Base-by-base conservation (phyloP, 2,113 vertebrate genomes). In the Oxyruncus cristatus region DNA sequence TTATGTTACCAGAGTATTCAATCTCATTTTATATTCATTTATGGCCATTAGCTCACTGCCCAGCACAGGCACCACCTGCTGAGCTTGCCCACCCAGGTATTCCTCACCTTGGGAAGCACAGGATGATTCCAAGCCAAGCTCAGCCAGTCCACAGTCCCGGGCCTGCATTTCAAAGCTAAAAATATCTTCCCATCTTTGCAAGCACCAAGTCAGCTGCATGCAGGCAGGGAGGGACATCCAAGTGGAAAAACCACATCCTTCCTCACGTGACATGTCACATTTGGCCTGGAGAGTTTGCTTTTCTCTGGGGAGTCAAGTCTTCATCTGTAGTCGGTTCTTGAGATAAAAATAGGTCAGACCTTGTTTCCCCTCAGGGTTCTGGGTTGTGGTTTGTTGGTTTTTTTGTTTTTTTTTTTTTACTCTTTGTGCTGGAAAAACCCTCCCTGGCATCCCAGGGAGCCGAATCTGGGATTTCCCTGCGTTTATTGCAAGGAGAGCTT, bases 321-420 rank as follows among this genome's bases (percentile, higher is more conserved):
- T 92, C 71, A 39, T 82, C 85, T 92, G n/a, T 2, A 85, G 44
- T 61, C 33, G 0, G 56, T 16, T 61, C 55, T 61, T 15, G 71
- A 88, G 46, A 62, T 7, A 85, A 79, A 96, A 93, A 89, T 90
- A 93, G 89, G 82, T 93, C 94, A 95, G 62, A 28, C 39, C 62
- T 78, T 32, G 17, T 73, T 92, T 35, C 14, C 50, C 23, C 18
- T 16, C 50, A 28, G 67, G 46, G 35, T 47, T 85, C 7, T 26
- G 79, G 8, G 9, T 9, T 58, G 28, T 27, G 30, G 39, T 42
- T 65, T 9, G 2, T 11, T 77, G 37, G 11, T 26, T 35, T 35
- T 17, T 30, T 27, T 46, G 21, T 4, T 11, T 24, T 9, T 16
- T 11, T 62, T 20, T 61, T 61, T 52, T 35, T 11, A 8, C 8